Conservation (phyloP, 2,888 invertebrate species). For the Cerceris ruficornis region DNA sequence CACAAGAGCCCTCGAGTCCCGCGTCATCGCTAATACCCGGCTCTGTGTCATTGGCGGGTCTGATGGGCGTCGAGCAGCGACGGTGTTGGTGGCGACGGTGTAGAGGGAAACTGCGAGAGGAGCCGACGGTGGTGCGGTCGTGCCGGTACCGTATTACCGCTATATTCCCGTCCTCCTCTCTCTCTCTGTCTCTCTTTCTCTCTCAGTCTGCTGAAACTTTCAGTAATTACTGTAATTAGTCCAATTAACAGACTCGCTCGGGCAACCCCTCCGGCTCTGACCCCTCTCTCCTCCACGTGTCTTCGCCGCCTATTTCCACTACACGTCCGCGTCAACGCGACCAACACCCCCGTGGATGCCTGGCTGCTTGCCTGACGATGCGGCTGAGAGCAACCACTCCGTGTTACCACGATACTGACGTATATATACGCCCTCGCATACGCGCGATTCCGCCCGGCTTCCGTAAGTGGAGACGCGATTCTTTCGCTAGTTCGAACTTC, state of each 20-base stretch:
- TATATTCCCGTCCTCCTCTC: slow-evolving; percentile 61
- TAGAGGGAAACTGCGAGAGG: slow-evolving; percentile 41
- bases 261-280: slow-evolving; percentile 74
- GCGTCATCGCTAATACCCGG: slow-evolving; percentile 75
- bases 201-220: slow-evolving; percentile 78
- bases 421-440: slow-evolving; percentile 1
- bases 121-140: slow-evolving; percentile 54
- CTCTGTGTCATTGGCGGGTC: slow-evolving; percentile 65
- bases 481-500: too few relatives aligned
- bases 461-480: too few relatives aligned
- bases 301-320: slow-evolving; percentile 43
- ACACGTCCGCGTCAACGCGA: slow-evolving; percentile 56
- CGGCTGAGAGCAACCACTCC: slow-evolving; percentile 63
- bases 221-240: slow-evolving; percentile 82
- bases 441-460: slow-evolving; percentile 10
- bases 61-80: slow-evolving; percentile 44
- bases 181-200: slow-evolving; percentile 57
- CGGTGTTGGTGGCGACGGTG: slow-evolving; percentile 21
- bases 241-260: slow-evolving; percentile 81
- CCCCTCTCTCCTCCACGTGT: slow-evolving; percentile 54
- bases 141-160: slow-evolving; percentile 70
- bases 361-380: slow-evolving; percentile 60
- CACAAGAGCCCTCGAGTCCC: slow-evolving; percentile 70
- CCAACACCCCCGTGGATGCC: slow-evolving; percentile 41
- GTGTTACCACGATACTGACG: slow-evolving; percentile 51